These are phyloP conservation scores for Anas acuta DNA, from an alignment of 2,797 vertebrate genomes.

Conservation along the genomic window DNA sequence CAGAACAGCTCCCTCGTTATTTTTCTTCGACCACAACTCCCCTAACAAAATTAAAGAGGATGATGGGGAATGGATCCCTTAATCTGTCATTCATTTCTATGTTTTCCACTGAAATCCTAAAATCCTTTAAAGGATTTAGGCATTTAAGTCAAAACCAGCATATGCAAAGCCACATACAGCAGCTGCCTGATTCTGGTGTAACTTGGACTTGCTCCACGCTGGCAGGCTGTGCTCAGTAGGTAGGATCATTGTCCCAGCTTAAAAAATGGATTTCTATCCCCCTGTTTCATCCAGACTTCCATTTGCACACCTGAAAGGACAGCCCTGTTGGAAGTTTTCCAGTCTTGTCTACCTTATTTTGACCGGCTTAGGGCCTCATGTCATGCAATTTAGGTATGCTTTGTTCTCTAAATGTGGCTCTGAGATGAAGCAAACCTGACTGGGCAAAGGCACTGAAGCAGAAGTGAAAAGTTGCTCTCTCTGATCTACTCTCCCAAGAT, in stretches of 20 bases:
- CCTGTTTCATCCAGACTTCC: accelerated
- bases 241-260: background rate
- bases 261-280: background rate
- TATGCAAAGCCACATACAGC: background rate
- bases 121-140: background rate
- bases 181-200: background rate
- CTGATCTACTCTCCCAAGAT: background rate
- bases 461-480: background rate
- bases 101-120: background rate
- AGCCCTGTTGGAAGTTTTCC: background rate
- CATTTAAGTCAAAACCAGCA: background rate
- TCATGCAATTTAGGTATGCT: background rate
- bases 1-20: background rate
- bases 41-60: background rate
- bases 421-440: background rate
- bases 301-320: background rate
- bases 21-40: background rate
- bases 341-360: background rate
- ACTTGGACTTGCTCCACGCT: background rate
- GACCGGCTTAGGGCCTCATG: background rate
- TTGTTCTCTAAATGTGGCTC: background rate
- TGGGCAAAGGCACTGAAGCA: background rate
- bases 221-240: background rate
- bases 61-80: background rate
- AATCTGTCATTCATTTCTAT: background rate